phyloP scores from a whole-genome alignment of 2,888 invertebrate genomes.

The Cynaeus angustus region DNA sequence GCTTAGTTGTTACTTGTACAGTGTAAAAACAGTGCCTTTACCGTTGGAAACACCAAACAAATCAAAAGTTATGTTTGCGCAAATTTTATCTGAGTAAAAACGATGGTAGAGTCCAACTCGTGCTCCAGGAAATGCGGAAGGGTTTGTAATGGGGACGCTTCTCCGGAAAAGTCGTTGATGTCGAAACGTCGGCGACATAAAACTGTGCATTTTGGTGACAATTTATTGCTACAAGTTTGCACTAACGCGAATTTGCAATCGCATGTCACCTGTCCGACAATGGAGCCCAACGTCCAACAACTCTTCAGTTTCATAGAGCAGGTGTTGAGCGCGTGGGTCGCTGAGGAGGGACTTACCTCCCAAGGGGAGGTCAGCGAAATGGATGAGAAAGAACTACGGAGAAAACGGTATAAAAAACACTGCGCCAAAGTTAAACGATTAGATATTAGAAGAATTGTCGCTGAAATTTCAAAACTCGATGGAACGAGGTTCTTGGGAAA shows the following conservation, averaged over 20 bases:
- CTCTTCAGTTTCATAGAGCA: slow-evolving; percentile 88
- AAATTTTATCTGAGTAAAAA: slow-evolving; percentile 54
- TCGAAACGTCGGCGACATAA: slow-evolving; percentile 84
- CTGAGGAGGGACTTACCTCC: slow-evolving; percentile 81
- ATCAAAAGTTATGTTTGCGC: slow-evolving; percentile 59
- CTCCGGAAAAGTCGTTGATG: slow-evolving; percentile 71
- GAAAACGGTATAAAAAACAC: slow-evolving; percentile 77
- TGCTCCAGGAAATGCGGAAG: slow-evolving; percentile 67
- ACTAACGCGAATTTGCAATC: slow-evolving; percentile 78
- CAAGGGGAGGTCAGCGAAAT: slow-evolving; percentile 84
- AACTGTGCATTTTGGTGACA: slow-evolving; percentile 86
- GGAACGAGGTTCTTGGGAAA: slow-evolving; percentile 81
- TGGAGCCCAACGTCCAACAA: slow-evolving; percentile 87
- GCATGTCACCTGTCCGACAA: slow-evolving; percentile 73
- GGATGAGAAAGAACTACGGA: slow-evolving; percentile 78
- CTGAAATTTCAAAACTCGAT: slow-evolving; percentile 81
- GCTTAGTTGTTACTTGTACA: slow-evolving; percentile 62
- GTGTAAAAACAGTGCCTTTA: slow-evolving; percentile 65
- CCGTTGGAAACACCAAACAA: slow-evolving; percentile 52
- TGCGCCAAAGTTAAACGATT: slow-evolving; percentile 79
- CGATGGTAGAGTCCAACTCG: slow-evolving; percentile 70
- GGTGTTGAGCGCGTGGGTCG: slow-evolving; percentile 86
- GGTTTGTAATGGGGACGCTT: slow-evolving; percentile 65
- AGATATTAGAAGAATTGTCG: slow-evolving; percentile 80
- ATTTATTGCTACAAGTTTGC: slow-evolving; percentile 83